These are phyloP conservation scores for Macheiramphus alcinus DNA, from an alignment of 2,113 vertebrate genomes.

Conservation along the genomic window DNA sequence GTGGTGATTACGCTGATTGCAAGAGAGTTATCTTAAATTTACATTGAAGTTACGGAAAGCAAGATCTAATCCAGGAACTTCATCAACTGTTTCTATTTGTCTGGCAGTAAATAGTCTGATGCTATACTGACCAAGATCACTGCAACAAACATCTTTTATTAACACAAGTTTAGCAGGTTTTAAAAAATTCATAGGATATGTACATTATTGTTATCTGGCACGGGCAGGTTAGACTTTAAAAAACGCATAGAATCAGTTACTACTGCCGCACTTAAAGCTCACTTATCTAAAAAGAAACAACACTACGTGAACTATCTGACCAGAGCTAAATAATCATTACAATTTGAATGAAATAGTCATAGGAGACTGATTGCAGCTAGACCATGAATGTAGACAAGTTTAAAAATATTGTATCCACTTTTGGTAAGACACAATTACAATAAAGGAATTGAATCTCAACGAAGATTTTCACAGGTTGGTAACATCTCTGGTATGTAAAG, in stretches of 20 bases:
- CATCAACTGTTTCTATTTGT: conserved; percentile 24
- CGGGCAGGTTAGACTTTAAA: conserved; percentile 23
- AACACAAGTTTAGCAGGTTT: conserved; percentile 38
- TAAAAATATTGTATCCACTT: neutral
- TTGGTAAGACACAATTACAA: neutral
- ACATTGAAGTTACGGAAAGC: neutral
- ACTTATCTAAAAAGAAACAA: neutral
- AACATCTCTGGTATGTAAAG: neutral
- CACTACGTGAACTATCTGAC: neutral
- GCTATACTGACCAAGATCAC: conserved; percentile 24
- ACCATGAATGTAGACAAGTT: neutral
- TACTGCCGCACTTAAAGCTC: neutral
- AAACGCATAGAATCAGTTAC: conserved; percentile 41
- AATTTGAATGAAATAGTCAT: neutral
- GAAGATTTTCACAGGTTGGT: neutral
- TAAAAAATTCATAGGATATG: conserved; percentile 61
- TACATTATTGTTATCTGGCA: conserved; percentile 42
- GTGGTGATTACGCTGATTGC: neutral
- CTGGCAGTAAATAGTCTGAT: neutral
- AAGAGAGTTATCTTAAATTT: neutral
- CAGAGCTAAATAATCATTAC: neutral
- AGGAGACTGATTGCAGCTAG: neutral
- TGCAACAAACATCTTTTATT: conserved; percentile 49
- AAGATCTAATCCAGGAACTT: neutral
- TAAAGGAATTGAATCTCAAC: neutral